These are phyloP conservation scores for Chanos chanos DNA, from an alignment of 2,797 vertebrate species.

Conservation along the genomic window DNA sequence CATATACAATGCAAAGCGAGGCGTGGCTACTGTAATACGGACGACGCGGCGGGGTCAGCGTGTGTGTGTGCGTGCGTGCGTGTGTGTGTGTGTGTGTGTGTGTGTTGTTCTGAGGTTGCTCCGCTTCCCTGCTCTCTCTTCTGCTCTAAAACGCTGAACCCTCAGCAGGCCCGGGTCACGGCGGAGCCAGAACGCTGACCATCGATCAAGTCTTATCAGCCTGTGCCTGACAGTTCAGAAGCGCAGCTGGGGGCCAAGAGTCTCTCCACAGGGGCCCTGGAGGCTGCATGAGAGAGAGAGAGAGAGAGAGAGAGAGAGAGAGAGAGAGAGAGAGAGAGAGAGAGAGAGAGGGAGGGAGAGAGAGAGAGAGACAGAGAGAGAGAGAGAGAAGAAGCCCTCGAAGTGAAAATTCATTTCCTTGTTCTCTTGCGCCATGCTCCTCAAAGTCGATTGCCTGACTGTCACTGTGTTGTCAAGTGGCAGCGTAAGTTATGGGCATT, in stretches of 20 bases:
- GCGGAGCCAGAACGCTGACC: constrained; percentile 41
- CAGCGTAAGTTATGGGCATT: constrained; percentile 42
- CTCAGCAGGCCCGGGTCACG: constrained; percentile 29
- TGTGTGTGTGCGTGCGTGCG: constrained; percentile 39
- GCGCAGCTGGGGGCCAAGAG: constrained; percentile 40
- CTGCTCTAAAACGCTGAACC: constrained; percentile 36
- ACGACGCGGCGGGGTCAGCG: constrained; percentile 21
- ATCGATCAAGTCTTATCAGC: constrained; percentile 41
- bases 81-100: constrained; percentile 39
- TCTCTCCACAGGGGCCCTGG: neutral
- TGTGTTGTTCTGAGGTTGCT: constrained; percentile 31
- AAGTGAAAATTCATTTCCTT: no score
- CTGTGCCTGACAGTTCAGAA: constrained; percentile 49
- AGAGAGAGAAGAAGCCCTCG: constrained; percentile 12
- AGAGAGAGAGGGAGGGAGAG: neutral
- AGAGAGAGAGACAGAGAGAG: constrained; percentile 1
- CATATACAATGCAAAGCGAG: neutral
- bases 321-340: neutral
- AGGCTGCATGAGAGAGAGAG: constrained; percentile 21
- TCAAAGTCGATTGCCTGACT: no score
- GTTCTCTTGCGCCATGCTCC: no score
- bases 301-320: constrained; percentile 26
- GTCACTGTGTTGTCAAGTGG: constrained; percentile 36
- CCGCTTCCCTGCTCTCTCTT: constrained; percentile 36
- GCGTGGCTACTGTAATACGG: constrained; percentile 34